These are phyloP conservation scores for Drusus annulatus DNA, from an alignment of 1,140 invertebrate species.

Conservation along the genomic window DNA sequence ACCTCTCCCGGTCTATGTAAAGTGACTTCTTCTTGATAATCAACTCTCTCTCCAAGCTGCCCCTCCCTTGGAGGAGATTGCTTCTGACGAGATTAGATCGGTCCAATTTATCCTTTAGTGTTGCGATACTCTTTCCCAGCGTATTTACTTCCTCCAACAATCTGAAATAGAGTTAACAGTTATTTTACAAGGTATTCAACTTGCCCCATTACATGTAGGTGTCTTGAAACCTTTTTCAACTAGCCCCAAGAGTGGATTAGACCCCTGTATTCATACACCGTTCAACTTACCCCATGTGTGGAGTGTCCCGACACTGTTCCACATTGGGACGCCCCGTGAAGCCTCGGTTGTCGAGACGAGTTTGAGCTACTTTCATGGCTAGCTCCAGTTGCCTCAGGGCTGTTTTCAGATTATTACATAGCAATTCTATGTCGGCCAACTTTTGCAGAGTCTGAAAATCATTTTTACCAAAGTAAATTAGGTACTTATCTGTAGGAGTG, in stretches of 20 bases:
- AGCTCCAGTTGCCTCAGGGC: slow-evolving; percentile 78
- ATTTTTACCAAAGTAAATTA: no score
- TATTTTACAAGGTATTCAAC: no score
- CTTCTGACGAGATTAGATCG: slow-evolving; percentile 74
- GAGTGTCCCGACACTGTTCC: slow-evolving; percentile 80
- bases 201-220: no score
- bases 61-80: slow-evolving; percentile 74
- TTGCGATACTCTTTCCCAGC: slow-evolving; percentile 77
- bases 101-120: slow-evolving; percentile 74
- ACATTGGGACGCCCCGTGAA: slow-evolving; percentile 74
- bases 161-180: slow-evolving; percentile 60
- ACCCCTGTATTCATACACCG: no score
- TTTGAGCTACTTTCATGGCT: slow-evolving; percentile 84
- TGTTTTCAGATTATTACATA: slow-evolving; percentile 52
- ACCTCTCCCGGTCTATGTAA: slow-evolving; percentile 79
- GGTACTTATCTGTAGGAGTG: no score
- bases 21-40: slow-evolving; percentile 81
- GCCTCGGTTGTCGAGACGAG: slow-evolving; percentile 80
- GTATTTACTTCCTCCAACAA: slow-evolving; percentile 83
- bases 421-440: slow-evolving; percentile 78
- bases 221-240: no score
- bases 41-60: slow-evolving; percentile 79
- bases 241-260: no score
- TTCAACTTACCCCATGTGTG: slow-evolving; percentile 74
- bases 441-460: slow-evolving; percentile 73